Percentiles rank a stretch among this genome's conserved stretches.
These are phyloP conservation scores for Brachionus rubens DNA, from an alignment of 1,140 invertebrate genomes.

Conservation along the genomic window DNA sequence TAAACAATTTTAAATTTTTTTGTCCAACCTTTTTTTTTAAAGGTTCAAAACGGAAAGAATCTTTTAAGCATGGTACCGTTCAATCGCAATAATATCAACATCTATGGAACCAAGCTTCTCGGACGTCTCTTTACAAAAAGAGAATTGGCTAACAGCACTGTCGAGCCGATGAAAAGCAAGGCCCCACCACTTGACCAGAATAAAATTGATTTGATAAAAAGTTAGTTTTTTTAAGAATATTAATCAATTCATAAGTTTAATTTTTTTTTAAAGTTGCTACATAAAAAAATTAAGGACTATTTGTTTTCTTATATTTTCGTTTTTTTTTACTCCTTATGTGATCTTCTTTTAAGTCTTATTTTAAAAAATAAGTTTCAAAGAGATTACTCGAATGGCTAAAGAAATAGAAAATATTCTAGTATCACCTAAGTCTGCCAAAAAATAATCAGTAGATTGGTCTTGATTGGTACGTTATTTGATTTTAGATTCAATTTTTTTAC, in stretches of 20 bases:
- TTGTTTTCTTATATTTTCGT: too few relatives aligned
- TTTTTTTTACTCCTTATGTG: too few relatives aligned
- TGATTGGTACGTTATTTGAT: too few relatives aligned
- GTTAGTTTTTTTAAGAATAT: too few relatives aligned
- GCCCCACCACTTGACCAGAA: not conserved
- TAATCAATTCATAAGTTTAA: not conserved
- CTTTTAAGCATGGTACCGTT: not conserved
- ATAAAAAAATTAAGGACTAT: not conserved
- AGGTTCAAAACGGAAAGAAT: not conserved
- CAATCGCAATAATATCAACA: not conserved
- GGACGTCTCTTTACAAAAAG: not conserved
- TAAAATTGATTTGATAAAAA: not conserved
- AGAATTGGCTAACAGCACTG: not conserved
- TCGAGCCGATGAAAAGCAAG: not conserved
- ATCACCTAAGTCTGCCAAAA: too few relatives aligned
- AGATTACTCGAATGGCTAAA: too few relatives aligned
- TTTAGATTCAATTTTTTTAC: too few relatives aligned
- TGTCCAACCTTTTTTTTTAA: not conserved
- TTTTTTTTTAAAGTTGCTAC: not conserved
- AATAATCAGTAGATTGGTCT: too few relatives aligned
- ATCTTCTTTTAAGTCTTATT: too few relatives aligned
- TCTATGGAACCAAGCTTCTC: not conserved
- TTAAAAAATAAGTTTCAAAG: too few relatives aligned
- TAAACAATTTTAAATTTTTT: not conserved
- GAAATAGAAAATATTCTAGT: too few relatives aligned